Evolutionary conservation across 2,888 invertebrate genomes (phyloP).

Genomic region (Gortyna flavago): DNA sequence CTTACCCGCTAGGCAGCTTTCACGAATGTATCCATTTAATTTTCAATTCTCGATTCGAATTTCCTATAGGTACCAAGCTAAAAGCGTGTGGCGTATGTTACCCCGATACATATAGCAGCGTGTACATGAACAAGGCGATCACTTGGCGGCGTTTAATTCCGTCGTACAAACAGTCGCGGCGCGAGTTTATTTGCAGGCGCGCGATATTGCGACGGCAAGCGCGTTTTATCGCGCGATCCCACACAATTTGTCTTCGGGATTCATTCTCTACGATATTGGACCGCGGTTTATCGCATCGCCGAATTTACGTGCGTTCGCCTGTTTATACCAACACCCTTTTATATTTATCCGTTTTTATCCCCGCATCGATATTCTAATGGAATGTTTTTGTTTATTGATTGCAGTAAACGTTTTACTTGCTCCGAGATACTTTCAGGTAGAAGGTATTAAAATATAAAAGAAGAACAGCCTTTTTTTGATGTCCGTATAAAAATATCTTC

Average conservation of each 20-base stretch:
- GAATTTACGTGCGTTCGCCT: slow-evolving; percentile 71
- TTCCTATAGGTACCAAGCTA: slow-evolving; percentile 5
- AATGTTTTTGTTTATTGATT: slow-evolving; percentile 63
- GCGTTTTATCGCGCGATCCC: slow-evolving; percentile 70
- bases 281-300: slow-evolving; percentile 67
- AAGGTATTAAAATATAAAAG: slow-evolving; percentile 46
- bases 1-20: too few relatives aligned
- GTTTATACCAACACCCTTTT: slow-evolving; percentile 64
- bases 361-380: slow-evolving; percentile 64
- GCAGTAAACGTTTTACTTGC: slow-evolving; percentile 52
- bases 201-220: slow-evolving; percentile 63
- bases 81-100: slow-evolving; percentile 11
- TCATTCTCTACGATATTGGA: slow-evolving; percentile 73
- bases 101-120: slow-evolving; percentile 16
- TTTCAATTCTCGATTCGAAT: neutral
- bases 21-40: neutral
- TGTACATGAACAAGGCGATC: slow-evolving; percentile 55
- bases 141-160: slow-evolving; percentile 65
- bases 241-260: slow-evolving; percentile 74
- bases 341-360: slow-evolving; percentile 63
- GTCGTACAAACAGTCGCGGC: slow-evolving; percentile 59
- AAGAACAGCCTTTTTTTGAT: slow-evolving; percentile 30
- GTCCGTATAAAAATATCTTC: slow-evolving; percentile 32
- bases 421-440: slow-evolving; percentile 43
- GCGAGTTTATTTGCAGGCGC: slow-evolving; percentile 65